Conservation (phyloP, 1,140 invertebrate genomes). For the Drosophila rhopaloa region DNA sequence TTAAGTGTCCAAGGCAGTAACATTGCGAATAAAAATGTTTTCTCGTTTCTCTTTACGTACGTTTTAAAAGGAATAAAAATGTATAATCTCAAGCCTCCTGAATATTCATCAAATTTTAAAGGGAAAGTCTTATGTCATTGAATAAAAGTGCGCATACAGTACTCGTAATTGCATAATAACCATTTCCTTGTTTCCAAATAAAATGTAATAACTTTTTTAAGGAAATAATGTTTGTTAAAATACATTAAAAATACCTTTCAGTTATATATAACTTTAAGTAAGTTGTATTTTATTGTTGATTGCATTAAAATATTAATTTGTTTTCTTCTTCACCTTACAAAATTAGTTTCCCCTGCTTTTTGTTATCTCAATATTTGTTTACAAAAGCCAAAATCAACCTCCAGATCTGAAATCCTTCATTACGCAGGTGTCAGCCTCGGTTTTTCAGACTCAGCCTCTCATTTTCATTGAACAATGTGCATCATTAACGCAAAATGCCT, state of each 20-base stretch:
- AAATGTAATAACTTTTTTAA: no score
- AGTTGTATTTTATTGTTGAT: no score
- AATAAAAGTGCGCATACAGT: background rate
- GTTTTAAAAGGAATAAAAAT: no score
- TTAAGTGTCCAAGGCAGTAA: slow-evolving; percentile 30
- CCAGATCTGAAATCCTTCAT: slow-evolving; percentile 26
- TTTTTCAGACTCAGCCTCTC: slow-evolving; percentile 47
- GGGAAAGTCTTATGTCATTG: background rate
- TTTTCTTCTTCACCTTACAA: no score
- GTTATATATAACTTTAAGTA: no score
- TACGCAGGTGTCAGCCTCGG: slow-evolving; percentile 32
- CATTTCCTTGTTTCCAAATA: no score
- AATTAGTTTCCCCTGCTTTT: background rate
- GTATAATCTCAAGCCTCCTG: background rate
- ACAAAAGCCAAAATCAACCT: background rate
- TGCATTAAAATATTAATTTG: no score
- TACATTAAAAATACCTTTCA: no score
- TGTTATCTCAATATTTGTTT: background rate
- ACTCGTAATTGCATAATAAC: no score
- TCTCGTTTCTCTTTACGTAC: background rate
- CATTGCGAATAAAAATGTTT: background rate
- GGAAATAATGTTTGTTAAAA: no score
- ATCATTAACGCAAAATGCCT: slow-evolving; percentile 72
- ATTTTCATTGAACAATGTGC: slow-evolving; percentile 81
- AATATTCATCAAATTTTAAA: background rate